These are phyloP conservation scores for Pelobates cultripes DNA, from an alignment of 2,797 vertebrate genomes.

Conservation along the genomic window DNA sequence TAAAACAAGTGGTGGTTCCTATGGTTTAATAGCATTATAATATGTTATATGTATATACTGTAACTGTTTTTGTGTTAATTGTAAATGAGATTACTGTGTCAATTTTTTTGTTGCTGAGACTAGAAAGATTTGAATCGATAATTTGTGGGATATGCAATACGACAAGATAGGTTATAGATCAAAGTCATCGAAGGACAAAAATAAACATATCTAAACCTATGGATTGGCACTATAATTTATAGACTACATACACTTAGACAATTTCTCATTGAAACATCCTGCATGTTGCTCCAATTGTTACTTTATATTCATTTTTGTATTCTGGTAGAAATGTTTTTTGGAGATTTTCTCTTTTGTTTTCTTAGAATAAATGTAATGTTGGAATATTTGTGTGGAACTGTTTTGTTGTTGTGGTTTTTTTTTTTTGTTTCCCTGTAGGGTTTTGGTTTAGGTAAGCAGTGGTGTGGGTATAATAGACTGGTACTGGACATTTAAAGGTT, in stretches of 20 bases:
- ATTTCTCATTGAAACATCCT: no score
- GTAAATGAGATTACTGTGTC: neutral
- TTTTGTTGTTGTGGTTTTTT: neutral
- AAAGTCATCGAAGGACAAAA: no score
- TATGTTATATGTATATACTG: neutral
- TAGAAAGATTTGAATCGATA: no score
- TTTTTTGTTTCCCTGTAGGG: no score
- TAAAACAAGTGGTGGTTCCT: neutral
- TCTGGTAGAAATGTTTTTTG: neutral
- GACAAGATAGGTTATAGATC: no score
- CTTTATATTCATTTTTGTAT: neutral
- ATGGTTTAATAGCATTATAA: neutral
- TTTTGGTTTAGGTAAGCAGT: no score
- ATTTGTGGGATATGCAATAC: no score
- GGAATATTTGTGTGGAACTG: neutral
- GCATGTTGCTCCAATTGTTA: neutral
- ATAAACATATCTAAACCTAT: no score
- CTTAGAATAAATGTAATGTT: neutral
- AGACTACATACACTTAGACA: no score
- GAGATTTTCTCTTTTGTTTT: neutral
- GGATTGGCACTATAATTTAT: no score
- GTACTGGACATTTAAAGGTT: no score
- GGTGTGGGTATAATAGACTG: no score
- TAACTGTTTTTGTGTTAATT: neutral
- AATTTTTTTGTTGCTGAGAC: neutral